Evolutionary conservation across 2,797 vertebrate species (phyloP), one percentile per base, ranked within the genome.

Genomic region (Anguilla obscura): DNA sequence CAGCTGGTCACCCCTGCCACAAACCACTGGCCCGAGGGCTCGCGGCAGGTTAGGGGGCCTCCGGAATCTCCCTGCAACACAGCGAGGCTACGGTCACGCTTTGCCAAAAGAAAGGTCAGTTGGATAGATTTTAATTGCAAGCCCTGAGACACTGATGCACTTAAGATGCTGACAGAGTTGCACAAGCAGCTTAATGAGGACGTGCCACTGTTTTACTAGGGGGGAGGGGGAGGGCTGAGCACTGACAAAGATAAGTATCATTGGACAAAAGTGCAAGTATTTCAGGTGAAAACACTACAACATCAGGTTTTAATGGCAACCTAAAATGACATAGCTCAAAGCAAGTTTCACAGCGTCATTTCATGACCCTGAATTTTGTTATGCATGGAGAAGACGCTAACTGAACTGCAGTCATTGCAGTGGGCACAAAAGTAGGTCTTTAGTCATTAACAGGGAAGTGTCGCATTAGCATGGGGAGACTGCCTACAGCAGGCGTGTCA

Each of bases 1-100:
- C 98, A 99, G 94, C 98, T 99, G 48, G 98, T 99, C 93, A 99
- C 97, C 90, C 98, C 98, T 0, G 98, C 97, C 33, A 99, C 93
- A 92, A 99, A 99, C 98, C 98, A 99, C 71, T 94, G 96, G 66
- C 98, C 97, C 0, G 96, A 97, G 50, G 91, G 89, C 89, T 97
- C 96, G 86, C 94, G 96, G 88, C 98, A 99, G 45, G 97, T 96
- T 92, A 99, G 91, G 0, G 98, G 98, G 0, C 98, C 98, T 0
- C 98, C 98, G 0, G 98, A 98, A 50, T 99, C 98, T 0, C 98
- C 98, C 98, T 99, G 94, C 90, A 84, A 66, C 27, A 88, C 27
- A 74, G 82, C 21, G 6, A 48, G 8, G 74, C 12, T 1, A 7
- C 21, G 10, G 60, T 88, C 63, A 88, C 79, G 50, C 79, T 40